A percentile compares a stretch with the other conserved stretches of the same genome.
phyloP scores from a whole-genome alignment of 2,888 invertebrate genomes.

The Glyphotaelius pellucidus region DNA sequence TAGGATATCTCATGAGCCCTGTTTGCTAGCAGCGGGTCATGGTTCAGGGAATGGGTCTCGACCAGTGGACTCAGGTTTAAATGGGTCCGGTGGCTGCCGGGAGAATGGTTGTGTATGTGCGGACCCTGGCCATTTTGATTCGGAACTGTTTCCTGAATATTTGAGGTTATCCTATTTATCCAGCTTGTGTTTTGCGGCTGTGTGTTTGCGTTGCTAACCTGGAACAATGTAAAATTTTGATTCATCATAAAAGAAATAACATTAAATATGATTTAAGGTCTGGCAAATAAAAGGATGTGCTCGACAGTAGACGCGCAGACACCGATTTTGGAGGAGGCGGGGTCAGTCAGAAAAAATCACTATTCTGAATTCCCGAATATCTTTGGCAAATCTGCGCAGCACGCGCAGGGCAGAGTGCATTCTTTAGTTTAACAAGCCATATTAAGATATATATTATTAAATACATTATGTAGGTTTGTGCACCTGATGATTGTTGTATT shows the following conservation, averaged over 20 bases:
- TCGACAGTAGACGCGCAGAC: too few species aligned
- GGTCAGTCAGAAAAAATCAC: too few species aligned
- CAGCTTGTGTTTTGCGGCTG: constrained; percentile 71
- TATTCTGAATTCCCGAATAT: too few species aligned
- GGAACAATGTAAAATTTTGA: constrained; percentile 48
- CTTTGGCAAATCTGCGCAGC: too few species aligned
- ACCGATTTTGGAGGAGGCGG: too few species aligned
- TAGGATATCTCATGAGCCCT: constrained; percentile 15
- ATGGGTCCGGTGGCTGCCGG: constrained; percentile 74
- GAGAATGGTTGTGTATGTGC: constrained; percentile 67
- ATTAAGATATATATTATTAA: too few species aligned
- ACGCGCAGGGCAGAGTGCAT: too few species aligned
- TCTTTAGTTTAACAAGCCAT: too few species aligned
- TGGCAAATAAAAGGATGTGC: too few species aligned
- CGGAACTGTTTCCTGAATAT: constrained; percentile 8
- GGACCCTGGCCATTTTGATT: constrained; percentile 57
- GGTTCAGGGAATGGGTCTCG: constrained; percentile 69
- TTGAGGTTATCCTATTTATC: constrained; percentile 68
- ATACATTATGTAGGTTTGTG: too few species aligned
- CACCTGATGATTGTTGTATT: too few species aligned
- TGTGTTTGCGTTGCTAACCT: constrained; percentile 75
- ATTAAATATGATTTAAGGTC: neutral
- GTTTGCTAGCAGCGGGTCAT: neutral
- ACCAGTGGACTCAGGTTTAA: constrained; percentile 71
- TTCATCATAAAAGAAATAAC: neutral